Percentiles rank a stretch among this genome's conserved stretches.
phyloP scores from a whole-genome alignment of 2,888 invertebrate species.

The Ornithoptera priamus region DNA sequence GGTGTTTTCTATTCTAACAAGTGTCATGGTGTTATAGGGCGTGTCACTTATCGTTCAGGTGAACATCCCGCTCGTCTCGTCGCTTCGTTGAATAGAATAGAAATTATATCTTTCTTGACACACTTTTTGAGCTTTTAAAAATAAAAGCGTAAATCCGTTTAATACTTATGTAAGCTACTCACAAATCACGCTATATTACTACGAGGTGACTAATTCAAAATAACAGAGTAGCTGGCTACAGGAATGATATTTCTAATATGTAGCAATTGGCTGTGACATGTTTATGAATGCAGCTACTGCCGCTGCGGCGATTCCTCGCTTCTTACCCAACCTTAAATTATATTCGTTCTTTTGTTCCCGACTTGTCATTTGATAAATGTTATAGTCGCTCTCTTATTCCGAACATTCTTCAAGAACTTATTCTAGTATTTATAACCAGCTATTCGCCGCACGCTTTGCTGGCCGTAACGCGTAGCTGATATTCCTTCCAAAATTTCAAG shows the following conservation, averaged over 20 bases:
- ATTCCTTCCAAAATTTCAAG: too few relatives aligned
- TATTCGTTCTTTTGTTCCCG: background rate
- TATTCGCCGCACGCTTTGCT: too few relatives aligned
- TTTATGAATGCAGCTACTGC: conserved; percentile 12
- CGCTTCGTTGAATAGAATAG: too few relatives aligned
- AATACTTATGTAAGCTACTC: background rate
- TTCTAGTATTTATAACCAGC: too few relatives aligned
- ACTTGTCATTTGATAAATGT: background rate
- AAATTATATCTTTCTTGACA: too few relatives aligned
- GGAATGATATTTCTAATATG: conserved; percentile 20
- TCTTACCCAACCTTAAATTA: background rate
- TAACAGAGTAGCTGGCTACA: conserved; percentile 6
- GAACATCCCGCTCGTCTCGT: too few relatives aligned
- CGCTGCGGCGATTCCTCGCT: background rate
- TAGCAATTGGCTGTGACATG: conserved; percentile 17
- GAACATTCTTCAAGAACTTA: too few relatives aligned
- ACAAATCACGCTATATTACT: conserved; percentile 5
- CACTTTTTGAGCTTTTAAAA: background rate
- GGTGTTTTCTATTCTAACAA: too few relatives aligned
- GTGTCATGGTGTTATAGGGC: too few relatives aligned
- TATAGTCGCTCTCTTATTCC: too few relatives aligned
- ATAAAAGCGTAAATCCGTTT: background rate
- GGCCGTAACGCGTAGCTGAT: too few relatives aligned
- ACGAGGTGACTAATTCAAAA: conserved; percentile 10
- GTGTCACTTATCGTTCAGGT: too few relatives aligned